phyloP scores from a whole-genome alignment of 2,797 vertebrate species.

The Typhlichthys subterraneus region DNA sequence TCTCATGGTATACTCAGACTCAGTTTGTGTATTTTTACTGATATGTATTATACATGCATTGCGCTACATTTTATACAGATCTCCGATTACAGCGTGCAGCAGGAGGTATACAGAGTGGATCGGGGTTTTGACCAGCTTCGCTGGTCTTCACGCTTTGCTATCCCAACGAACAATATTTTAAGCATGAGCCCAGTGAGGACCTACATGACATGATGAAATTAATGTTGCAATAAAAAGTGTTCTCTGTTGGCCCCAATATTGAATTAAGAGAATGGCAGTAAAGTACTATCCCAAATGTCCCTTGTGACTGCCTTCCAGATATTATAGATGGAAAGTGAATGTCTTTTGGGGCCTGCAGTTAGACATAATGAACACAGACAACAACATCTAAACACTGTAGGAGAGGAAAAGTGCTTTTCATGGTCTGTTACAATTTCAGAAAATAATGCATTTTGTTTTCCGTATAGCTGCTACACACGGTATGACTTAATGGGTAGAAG shows the following conservation, averaged over 20 bases:
- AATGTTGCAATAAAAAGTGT: slow-evolving; percentile 59
- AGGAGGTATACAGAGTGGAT: slow-evolving; percentile 46
- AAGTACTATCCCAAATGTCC: slow-evolving; percentile 43
- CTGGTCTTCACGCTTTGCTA: slow-evolving; percentile 31
- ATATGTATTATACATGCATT: slow-evolving; percentile 36
- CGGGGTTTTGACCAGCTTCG: slow-evolving; percentile 52
- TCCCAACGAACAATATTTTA: slow-evolving; percentile 41
- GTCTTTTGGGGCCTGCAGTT: slow-evolving; percentile 52
- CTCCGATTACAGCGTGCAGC: slow-evolving; percentile 45
- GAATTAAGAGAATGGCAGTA: slow-evolving; percentile 50
- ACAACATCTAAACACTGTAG: slow-evolving; percentile 63
- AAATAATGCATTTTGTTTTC: slow-evolving; percentile 40
- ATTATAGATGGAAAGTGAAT: slow-evolving; percentile 35
- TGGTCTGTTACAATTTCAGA: slow-evolving; percentile 46
- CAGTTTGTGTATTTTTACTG: slow-evolving; percentile 26
- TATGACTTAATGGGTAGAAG: too few species aligned
- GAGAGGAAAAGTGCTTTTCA: slow-evolving; percentile 46
- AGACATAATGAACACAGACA: slow-evolving; percentile 71
- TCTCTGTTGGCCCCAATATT: slow-evolving; percentile 60
- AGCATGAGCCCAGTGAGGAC: slow-evolving; percentile 47
- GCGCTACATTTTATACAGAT: slow-evolving; percentile 41
- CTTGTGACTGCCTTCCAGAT: slow-evolving; percentile 35
- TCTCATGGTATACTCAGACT: slow-evolving; percentile 13
- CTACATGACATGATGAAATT: slow-evolving; percentile 67
- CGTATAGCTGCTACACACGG: slow-evolving; percentile 5